Base-by-base conservation (phyloP, 2,888 invertebrate species). In the Cerastis rubricosa region DNA sequence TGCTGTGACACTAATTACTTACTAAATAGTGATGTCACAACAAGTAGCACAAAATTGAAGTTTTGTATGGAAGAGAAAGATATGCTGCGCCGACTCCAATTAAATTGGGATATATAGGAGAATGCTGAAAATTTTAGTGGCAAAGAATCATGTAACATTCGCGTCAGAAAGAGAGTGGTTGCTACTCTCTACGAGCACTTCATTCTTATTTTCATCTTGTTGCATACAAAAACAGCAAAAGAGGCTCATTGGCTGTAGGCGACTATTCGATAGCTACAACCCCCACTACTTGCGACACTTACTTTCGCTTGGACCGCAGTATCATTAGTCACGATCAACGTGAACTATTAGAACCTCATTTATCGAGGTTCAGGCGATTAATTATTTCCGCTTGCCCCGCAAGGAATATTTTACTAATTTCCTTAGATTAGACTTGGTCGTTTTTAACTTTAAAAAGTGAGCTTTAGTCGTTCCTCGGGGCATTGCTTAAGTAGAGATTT, bases 271-370 rank as follows among this genome's bases (percentile, higher is more conserved):
- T 54, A 77, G 45, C 35, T 49, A 54, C 40, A 66, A 25, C 17
- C 61, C 45, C 17, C 76, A 59, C 64, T 54, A 68, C 80, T 68
- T 81, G 51, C 45, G 59, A 61, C 76, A 72, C 19, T 57, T 47
- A 66, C 49, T 61, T 54, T 77, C 49, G 12, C 51, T 67, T 49
- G n/a, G 25, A 70, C 54, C 25, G 47, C n/a, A 69, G 49, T 66
- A 74, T 70, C 74, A 79, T 82, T 79, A 79, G 69, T 83, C 69
- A 83, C 68, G 49, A 79, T 83, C 83, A 75, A 75, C 64, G 63
- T 73, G 67, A 73, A 67, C 84, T 84, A 83, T 83, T 83, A 83
- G 80, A 73, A 76, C 61, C 84, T 78, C 84, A 83, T 83, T 84
- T 65, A 83, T 80, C 80, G 69, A 68, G 67, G 54, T 83, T 76